Base-by-base conservation (phyloP, 2,113 vertebrate species). In the Lathamus discolor region DNA sequence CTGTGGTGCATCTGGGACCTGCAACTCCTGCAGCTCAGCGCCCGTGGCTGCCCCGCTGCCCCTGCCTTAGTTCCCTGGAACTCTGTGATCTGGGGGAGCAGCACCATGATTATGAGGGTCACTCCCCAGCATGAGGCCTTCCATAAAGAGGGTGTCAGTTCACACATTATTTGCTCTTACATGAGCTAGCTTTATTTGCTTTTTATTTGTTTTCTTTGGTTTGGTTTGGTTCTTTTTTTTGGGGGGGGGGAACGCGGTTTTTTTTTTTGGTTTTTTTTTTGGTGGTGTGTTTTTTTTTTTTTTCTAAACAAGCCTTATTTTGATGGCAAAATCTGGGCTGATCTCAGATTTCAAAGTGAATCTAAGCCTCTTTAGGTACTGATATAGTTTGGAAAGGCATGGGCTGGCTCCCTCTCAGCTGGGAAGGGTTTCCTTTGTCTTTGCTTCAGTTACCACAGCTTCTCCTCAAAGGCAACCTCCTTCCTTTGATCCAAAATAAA, bases 321-420 rank as follows among this genome's bases (percentile, higher is more conserved):
- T 82, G 37, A n/a, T 83, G 76, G 39, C 39, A 90, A 70, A 86
- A 23, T 68, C 73, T 76, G 39, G 23, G 13, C 23, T 83, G n/a
- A 63, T 73, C 80, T 88, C 92, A 92, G 66, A 82, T 91, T 93
- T 93, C 92, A 89, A 96, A 95, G 86, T 12, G 10, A 85, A 87
- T 20, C 18, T 55, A 54, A 75, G 19, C 33, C n/a, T 82, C 33
- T 93, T 72, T 7, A 83, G 80, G 73, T 57, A 78, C 11, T 66
- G 48, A 76, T 92, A 66, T 0, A 73, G 22, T 84, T 82, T 69
- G 29, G 62, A 86, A 92, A 73, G 31, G 57, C 11, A 4, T 82
- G 48, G 69, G 62, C 44, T 93, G 35, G 72, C 66, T 75, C 52
- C n/a, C n/a, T 76, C 66, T 92, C 90, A 79, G 77, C 66, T 91